A percentile compares a stretch with the other conserved stretches of the same genome.
phyloP scores from a whole-genome alignment of 2,888 invertebrate species.

The Tethea ocularis region DNA sequence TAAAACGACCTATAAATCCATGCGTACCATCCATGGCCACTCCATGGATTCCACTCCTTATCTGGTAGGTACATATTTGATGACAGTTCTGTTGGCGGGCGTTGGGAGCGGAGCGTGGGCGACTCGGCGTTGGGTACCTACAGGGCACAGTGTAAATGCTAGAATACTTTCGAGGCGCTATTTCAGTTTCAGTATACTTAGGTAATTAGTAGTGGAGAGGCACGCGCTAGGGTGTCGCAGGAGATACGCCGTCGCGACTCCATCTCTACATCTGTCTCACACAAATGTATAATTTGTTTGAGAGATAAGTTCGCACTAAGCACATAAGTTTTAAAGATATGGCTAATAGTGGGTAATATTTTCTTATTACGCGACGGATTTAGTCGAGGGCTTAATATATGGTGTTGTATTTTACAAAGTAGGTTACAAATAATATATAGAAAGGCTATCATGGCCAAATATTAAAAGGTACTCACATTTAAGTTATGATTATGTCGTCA shows the following conservation, averaged over 20 bases:
- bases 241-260: not conserved
- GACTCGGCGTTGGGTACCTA: too few species aligned
- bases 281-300: not conserved
- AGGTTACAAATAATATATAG: not conserved
- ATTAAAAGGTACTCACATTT: too few species aligned
- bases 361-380: not conserved
- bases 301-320: not conserved
- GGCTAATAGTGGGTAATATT: not conserved
- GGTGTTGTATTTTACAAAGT: not conserved
- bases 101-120: not conserved
- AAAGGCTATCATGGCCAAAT: too few species aligned
- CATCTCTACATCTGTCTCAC: not conserved
- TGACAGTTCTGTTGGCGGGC: too few species aligned
- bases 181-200: not conserved
- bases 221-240: not conserved
- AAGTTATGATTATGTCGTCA: too few species aligned
- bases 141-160: not conserved
- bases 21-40: too few species aligned
- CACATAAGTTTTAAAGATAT: not conserved
- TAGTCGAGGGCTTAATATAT: not conserved
- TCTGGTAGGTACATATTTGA: not conserved
- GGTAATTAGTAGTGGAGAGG: not conserved
- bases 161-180: not conserved
- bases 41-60: too few species aligned
- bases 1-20: too few species aligned